These are phyloP conservation scores for Bugulina stolonifera DNA, from an alignment of 2,888 invertebrate species.

Conservation along the genomic window DNA sequence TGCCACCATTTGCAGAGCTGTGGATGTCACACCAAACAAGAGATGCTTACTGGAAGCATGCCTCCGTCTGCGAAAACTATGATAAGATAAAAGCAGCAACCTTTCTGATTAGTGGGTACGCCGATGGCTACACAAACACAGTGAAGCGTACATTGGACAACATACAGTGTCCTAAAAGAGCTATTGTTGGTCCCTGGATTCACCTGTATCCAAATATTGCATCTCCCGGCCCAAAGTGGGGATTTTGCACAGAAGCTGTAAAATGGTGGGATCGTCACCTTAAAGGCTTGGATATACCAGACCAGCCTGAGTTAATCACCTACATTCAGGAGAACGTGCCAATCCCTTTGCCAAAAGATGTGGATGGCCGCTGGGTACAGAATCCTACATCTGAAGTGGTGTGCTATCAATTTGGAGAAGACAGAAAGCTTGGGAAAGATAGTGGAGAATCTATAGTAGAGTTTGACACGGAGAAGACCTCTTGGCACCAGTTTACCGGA, in stretches of 20 bases:
- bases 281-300: neutral
- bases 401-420: neutral
- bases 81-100: constrained; percentile 26
- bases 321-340: neutral
- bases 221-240: constrained; percentile 25
- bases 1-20: neutral
- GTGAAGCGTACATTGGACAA: constrained; percentile 30
- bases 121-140: constrained; percentile 30
- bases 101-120: constrained; percentile 30
- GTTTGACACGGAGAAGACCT: neutral
- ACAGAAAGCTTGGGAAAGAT: neutral
- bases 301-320: neutral
- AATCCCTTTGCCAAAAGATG: neutral
- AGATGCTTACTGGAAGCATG: constrained; percentile 32
- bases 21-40: constrained; percentile 31
- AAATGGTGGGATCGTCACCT: neutral
- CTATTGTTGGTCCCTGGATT: constrained; percentile 32
- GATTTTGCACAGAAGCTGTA: constrained; percentile 24
- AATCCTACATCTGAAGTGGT: neutral
- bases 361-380: constrained; percentile 3
- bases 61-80: constrained; percentile 31
- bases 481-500: neutral
- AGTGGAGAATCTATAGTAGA: neutral
- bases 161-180: constrained; percentile 26
- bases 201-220: constrained; percentile 31